phyloP scores from a whole-genome alignment of 2,888 invertebrate species.

The Tinea semifulvella region DNA sequence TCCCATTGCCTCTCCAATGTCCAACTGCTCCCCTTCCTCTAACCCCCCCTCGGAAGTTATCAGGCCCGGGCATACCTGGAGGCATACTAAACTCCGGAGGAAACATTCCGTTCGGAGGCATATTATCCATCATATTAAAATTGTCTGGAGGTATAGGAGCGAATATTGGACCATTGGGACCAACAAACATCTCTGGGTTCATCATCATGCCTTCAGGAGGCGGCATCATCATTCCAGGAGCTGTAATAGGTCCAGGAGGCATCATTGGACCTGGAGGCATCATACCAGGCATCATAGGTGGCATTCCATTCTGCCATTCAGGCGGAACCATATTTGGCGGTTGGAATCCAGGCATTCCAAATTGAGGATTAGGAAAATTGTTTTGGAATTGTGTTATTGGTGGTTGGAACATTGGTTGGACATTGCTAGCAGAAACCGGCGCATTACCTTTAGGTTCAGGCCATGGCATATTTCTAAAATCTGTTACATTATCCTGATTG shows the following conservation, averaged over 20 bases:
- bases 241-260: slow-evolving; percentile 38
- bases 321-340: slow-evolving; percentile 42
- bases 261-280: slow-evolving; percentile 38
- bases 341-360: slow-evolving; percentile 52
- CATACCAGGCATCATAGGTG: slow-evolving; percentile 43
- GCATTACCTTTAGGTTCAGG: slow-evolving; percentile 81
- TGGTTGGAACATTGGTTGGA: slow-evolving; percentile 53
- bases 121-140: slow-evolving; percentile 29
- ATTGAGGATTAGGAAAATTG: slow-evolving; percentile 53
- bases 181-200: slow-evolving; percentile 50
- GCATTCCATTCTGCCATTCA: slow-evolving; percentile 51
- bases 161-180: slow-evolving; percentile 38
- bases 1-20: slow-evolving; percentile 61
- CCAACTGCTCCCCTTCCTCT: slow-evolving; percentile 60
- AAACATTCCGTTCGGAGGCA: slow-evolving; percentile 53
- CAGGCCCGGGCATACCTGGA: slow-evolving; percentile 36
- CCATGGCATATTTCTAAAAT: slow-evolving; percentile 81
- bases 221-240: slow-evolving; percentile 52
- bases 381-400: slow-evolving; percentile 53
- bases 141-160: slow-evolving; percentile 41
- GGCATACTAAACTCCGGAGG: slow-evolving; percentile 61
- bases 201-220: slow-evolving; percentile 59
- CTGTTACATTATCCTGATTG: slow-evolving; percentile 81
- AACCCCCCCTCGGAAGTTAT: slow-evolving; percentile 63
- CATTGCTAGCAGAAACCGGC: slow-evolving; percentile 32